These are phyloP conservation scores for Drosophila quadrilineata DNA, from an alignment of 1,140 invertebrate species.

Conservation along the genomic window DNA sequence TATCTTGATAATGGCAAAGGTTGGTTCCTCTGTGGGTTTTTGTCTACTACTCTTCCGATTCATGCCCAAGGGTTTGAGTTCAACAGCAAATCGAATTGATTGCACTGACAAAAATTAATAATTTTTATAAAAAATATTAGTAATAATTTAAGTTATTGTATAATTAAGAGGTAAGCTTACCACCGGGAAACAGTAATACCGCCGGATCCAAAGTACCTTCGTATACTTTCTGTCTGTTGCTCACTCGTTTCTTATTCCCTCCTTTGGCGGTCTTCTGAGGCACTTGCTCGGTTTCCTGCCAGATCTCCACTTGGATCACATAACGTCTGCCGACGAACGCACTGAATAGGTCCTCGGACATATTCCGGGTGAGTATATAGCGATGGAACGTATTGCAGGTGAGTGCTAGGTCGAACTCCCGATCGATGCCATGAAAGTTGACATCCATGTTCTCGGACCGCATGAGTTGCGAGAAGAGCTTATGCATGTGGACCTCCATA, in stretches of 20 bases:
- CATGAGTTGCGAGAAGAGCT: constrained; percentile 31
- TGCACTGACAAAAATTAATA: constrained; percentile 25
- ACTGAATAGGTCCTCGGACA: constrained; percentile 28
- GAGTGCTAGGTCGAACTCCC: constrained; percentile 22
- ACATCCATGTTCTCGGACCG: constrained; percentile 34
- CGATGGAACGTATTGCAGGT: constrained; percentile 65
- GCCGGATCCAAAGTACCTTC: constrained; percentile 50
- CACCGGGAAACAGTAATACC: constrained; percentile 40
- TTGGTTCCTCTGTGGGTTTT: constrained; percentile 6
- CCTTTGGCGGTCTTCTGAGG: background rate
- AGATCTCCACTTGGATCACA: constrained; percentile 35
- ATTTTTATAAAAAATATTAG: background rate
- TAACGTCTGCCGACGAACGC: constrained; percentile 22
- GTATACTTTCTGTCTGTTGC: constrained; percentile 35
- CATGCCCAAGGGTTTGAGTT: constrained; percentile 41
- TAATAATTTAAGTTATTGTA: background rate
- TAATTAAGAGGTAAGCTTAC: constrained; percentile 17
- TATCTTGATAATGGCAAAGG: constrained; percentile 57
- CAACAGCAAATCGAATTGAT: constrained; percentile 55
- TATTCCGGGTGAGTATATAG: constrained; percentile 45
- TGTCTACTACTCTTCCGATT: too few relatives aligned
- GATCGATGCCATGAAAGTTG: constrained; percentile 32
- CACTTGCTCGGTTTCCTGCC: background rate
- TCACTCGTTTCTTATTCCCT: background rate
- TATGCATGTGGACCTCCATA: constrained; percentile 44